Base-by-base conservation (phyloP, 2,888 invertebrate genomes). In the Drosophila histrio region DNA sequence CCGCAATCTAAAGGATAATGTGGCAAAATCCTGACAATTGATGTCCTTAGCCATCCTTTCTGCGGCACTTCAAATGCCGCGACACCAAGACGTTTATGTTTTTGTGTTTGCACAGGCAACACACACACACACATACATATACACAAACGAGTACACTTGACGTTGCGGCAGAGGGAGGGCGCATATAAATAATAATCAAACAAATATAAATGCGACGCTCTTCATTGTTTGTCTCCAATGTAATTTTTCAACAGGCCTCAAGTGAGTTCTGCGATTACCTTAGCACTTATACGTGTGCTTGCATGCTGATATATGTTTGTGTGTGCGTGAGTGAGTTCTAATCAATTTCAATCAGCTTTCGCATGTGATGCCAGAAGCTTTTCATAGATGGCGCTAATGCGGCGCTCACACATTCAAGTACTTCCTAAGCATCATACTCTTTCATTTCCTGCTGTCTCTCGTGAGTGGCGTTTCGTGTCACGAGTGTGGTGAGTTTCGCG, bases 21-120 rank as follows among this genome's bases (percentile, higher is more conserved):
- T 87, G 87, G 88, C 89, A 83, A 88, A 88, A 87, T 88, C 87
- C 80, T 70, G 74, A 87, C 89, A 88, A 88, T 87, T 74, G 83
- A 56, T 78, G 73, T 83, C 74, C 84, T 79, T 63, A 63, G 70
- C 62, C 69, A 34, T 49, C 22, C 34, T 34, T 15, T 22, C 38
- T 47, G 57, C 58, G 80, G 67, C 85, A 86, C 87, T 85, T 87
- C 82, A 87, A 86, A 80, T 76, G 56, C 43, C 41, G 62, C 68
- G 67, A 64, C 46, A 13, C 36, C 13, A 28, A 28, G 32, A 36
- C 24, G 3, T 83, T 72, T 81, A 84, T 84, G 69, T 71, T 38
- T n/a, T 19, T 39, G 11, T 84, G 47, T 82, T 81, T 79, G 77
- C 65, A 56, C 62, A 77, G 77, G 49, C 72, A 68, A 69, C 61